Percentiles rank a stretch among this genome's conserved stretches.
phyloP scores from a whole-genome alignment of 2,888 invertebrate genomes.

The Aleiodes alternator region DNA sequence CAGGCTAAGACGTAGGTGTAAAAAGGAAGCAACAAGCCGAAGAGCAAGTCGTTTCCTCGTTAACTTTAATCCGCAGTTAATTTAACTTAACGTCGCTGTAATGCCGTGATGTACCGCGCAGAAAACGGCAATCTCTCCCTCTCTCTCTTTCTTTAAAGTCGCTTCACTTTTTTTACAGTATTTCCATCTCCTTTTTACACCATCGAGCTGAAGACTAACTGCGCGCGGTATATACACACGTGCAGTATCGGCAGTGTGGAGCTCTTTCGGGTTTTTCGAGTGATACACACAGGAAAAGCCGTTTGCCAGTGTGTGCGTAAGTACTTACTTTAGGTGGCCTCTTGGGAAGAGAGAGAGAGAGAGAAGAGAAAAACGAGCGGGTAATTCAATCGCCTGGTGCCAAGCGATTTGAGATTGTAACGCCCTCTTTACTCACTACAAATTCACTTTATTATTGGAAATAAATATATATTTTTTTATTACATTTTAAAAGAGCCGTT shows the following conservation, averaged over 20 bases:
- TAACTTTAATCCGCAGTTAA: conserved; percentile 66
- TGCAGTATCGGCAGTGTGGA: conserved; percentile 31
- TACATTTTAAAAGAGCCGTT: conserved; percentile 18
- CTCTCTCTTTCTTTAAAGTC: conserved; percentile 44
- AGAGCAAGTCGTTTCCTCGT: conserved; percentile 65
- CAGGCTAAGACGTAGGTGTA: conserved; percentile 49
- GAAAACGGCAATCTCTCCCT: conserved; percentile 41
- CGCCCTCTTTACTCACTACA: conserved; percentile 25
- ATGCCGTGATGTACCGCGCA: conserved; percentile 61
- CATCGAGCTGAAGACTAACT: conserved; percentile 23
- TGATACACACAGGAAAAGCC: conserved; percentile 27
- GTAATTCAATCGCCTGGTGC: conserved; percentile 43
- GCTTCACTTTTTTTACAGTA: conserved; percentile 7
- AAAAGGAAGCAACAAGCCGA: conserved; percentile 63
- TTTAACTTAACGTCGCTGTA: conserved; percentile 66
- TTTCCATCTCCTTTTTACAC: conserved; percentile 9
- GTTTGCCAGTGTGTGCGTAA: conserved; percentile 18
- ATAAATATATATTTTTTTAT: not conserved
- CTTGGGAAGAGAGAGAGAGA: conserved; percentile 3
- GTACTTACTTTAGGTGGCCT: conserved; percentile 17
- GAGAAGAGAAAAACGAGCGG: conserved; percentile 36
- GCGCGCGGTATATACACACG: not conserved
- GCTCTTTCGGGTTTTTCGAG: not conserved
- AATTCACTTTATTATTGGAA: conserved; percentile 21
- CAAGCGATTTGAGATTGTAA: conserved; percentile 38